Evolutionary conservation across 2,113 vertebrate genomes (phyloP).

Genomic region (Spilogale gracilis): DNA sequence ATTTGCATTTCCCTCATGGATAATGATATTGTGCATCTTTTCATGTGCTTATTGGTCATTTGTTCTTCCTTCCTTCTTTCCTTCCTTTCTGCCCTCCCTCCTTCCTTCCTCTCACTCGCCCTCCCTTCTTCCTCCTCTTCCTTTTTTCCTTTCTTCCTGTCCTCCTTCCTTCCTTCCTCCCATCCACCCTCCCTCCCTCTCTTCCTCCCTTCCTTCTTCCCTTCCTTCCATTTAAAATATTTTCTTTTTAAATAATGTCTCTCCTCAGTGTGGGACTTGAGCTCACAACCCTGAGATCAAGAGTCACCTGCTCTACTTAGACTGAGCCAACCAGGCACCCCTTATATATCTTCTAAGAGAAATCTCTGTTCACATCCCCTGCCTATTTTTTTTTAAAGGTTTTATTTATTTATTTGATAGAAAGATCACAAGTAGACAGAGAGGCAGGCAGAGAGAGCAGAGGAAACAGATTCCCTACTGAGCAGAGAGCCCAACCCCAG

Average conservation of each 20-base stretch:
- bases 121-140: rapidly evolving
- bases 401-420: no score
- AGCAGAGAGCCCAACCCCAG: no score
- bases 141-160: rapidly evolving
- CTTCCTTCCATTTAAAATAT: background rate
- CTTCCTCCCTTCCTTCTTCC: no score
- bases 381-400: background rate
- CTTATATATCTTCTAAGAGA: background rate
- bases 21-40: background rate
- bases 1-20: background rate
- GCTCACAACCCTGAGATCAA: background rate
- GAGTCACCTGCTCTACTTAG: background rate
- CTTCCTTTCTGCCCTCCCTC: background rate
- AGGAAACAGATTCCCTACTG: no score
- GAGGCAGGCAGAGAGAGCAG: no score
- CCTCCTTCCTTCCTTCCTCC: no score
- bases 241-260: background rate
- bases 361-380: background rate
- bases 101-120: no score
- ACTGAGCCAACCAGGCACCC: background rate
- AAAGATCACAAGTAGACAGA: no score
- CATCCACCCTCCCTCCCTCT: no score
- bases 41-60: background rate
- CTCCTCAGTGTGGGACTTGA: background rate
- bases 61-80: background rate